Evolutionary conservation across 2,888 invertebrate genomes (phyloP).

Genomic region (Meiosimyza decipiens): DNA sequence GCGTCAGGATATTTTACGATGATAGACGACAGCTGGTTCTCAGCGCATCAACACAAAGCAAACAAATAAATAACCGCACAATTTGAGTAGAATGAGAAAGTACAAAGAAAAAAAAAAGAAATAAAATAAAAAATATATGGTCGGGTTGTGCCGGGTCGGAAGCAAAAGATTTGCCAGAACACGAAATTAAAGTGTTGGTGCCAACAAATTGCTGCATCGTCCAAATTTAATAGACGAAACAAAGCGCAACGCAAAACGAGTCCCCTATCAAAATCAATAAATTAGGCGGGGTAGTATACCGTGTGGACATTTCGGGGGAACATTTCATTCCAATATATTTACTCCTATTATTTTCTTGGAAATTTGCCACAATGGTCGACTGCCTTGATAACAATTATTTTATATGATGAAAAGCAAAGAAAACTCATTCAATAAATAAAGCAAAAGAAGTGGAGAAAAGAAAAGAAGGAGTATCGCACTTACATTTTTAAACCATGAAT

Average conservation of each 20-base stretch:
- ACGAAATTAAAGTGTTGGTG: constrained; percentile 40
- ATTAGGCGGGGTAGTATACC: not conserved
- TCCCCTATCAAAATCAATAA: constrained; percentile 24
- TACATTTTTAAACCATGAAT: constrained; percentile 86
- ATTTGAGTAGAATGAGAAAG: not conserved
- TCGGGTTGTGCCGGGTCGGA: not conserved
- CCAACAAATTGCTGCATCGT: constrained; percentile 41
- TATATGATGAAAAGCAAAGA: not conserved
- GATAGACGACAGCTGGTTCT: constrained; percentile 50
- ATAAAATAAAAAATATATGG: too few relatives aligned
- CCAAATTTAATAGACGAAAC: not conserved
- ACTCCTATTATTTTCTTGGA: constrained; percentile 12
- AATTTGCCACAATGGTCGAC: constrained; percentile 13
- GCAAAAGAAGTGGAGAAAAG: not conserved
- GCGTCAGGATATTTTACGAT: constrained; percentile 39
- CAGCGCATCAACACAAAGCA: constrained; percentile 25
- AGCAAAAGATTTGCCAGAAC: constrained; percentile 32
- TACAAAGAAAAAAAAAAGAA: too few relatives aligned
- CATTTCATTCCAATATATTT: too few relatives aligned
- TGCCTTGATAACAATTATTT: not conserved
- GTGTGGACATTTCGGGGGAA: not conserved
- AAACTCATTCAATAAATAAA: constrained; percentile 6
- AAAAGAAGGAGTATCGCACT: constrained; percentile 61
- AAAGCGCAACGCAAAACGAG: not conserved
- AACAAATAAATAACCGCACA: constrained; percentile 11